phyloP scores from a whole-genome alignment of 2,113 vertebrate genomes.

The Erythrocebus patas region DNA sequence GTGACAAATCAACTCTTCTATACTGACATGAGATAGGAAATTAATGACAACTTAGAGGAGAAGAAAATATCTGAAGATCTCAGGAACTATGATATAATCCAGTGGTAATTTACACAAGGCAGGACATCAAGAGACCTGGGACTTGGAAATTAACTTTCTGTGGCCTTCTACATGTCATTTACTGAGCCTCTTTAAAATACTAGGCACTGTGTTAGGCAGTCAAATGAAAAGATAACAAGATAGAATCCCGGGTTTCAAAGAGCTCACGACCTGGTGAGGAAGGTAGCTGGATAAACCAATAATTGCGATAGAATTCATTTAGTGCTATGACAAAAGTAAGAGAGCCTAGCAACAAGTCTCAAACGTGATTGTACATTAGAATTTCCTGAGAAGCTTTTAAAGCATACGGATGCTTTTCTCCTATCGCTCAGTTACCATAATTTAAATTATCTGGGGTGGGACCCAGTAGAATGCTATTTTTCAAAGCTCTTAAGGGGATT shows the following conservation, averaged over 20 bases:
- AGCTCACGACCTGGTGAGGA: not conserved
- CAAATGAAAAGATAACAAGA: conserved; percentile 31
- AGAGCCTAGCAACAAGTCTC: not conserved
- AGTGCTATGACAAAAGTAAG: not conserved
- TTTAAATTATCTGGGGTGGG: not conserved
- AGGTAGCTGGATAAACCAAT: not conserved
- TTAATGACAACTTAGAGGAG: not conserved
- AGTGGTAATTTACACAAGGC: not conserved
- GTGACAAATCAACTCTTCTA: not conserved
- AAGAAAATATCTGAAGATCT: conserved; percentile 27
- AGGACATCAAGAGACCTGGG: not conserved
- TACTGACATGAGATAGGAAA: not conserved
- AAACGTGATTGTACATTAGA: not conserved
- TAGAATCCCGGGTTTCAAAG: conserved; percentile 2
- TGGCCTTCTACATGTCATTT: not conserved
- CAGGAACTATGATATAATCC: not conserved
- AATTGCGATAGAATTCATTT: conserved; percentile 10
- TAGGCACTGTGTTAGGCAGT: not conserved
- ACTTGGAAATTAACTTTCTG: not conserved
- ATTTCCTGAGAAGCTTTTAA: not conserved
- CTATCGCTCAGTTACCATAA: not conserved
- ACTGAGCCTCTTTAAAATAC: not conserved
- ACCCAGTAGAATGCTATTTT: not conserved
- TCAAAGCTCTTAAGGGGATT: not conserved
- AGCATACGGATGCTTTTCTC: not conserved